These are phyloP conservation scores for Pangasius mekongensis DNA, from an alignment of 2,797 vertebrate genomes.

Conservation along the genomic window DNA sequence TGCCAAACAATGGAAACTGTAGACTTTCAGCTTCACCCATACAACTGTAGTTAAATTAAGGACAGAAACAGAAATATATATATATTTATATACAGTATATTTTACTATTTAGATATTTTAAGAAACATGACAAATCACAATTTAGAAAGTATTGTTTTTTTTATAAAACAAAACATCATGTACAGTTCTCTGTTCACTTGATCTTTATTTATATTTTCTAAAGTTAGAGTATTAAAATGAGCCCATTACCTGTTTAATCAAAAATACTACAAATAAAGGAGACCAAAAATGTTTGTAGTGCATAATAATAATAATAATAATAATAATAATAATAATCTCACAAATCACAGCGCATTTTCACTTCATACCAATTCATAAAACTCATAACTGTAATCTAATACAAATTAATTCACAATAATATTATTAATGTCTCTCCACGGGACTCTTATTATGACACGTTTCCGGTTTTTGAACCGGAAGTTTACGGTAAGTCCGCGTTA, in stretches of 20 bases:
- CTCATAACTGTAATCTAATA: background rate
- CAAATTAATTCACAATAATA: background rate
- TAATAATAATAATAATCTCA: background rate
- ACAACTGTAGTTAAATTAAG: no score
- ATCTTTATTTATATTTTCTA: background rate
- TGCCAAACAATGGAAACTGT: no score
- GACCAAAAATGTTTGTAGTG: background rate
- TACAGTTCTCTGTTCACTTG: background rate
- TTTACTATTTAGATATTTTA: background rate
- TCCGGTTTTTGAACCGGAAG: constrained; percentile 24
- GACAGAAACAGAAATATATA: no score
- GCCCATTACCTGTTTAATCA: background rate
- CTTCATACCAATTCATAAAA: background rate
- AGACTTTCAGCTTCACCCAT: no score
- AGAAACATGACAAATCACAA: background rate
- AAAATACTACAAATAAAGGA: background rate
- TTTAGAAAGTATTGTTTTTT: background rate
- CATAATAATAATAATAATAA: background rate
- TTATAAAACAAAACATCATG: no score
- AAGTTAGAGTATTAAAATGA: background rate
- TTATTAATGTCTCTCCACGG: background rate
- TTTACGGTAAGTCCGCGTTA: background rate
- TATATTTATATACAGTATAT: background rate
- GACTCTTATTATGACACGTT: constrained; percentile 22
- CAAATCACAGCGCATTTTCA: background rate